Percentiles rank a stretch among this genome's conserved stretches.
These are phyloP conservation scores for Sarcophaga caerulescens DNA, from an alignment of 2,888 invertebrate species.

Conservation along the genomic window DNA sequence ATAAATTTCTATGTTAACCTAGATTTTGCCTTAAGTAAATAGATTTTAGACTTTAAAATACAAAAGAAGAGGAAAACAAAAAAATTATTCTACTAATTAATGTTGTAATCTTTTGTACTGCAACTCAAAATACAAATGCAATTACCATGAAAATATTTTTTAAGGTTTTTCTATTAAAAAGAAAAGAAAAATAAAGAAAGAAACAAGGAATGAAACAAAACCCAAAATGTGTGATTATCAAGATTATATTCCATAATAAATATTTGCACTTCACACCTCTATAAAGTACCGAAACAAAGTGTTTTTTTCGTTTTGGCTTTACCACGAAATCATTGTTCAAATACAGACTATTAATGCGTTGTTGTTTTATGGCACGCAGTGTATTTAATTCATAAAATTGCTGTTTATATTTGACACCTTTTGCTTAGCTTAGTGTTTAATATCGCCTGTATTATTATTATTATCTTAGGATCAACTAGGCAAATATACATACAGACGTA, in stretches of 20 bases:
- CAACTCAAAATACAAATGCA: neutral
- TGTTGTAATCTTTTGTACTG: neutral
- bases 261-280: slow-evolving; percentile 64
- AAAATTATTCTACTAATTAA: neutral
- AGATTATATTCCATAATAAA: slow-evolving; percentile 31
- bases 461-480: slow-evolving; percentile 59
- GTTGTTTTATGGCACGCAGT: neutral
- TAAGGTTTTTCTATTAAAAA: neutral
- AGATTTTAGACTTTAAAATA: neutral
- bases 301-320: slow-evolving; percentile 1
- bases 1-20: too few species aligned
- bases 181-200: neutral
- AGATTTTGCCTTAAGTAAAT: neutral
- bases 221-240: slow-evolving; percentile 24
- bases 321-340: slow-evolving; percentile 48
- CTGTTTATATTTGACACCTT: slow-evolving; percentile 61
- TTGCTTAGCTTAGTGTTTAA: too few species aligned
- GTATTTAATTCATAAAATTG: slow-evolving; percentile 38
- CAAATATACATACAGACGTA: slow-evolving; percentile 23
- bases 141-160: slow-evolving; percentile 1
- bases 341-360: slow-evolving; percentile 5
- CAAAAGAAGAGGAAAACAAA: too few species aligned
- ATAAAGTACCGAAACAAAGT: slow-evolving; percentile 46
- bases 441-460: slow-evolving; percentile 13
- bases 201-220: neutral